Percentiles rank a stretch among this genome's conserved stretches.
Evolutionary conservation across 2,797 vertebrate species (phyloP).

Genomic region (Pangasius krempfi): DNA sequence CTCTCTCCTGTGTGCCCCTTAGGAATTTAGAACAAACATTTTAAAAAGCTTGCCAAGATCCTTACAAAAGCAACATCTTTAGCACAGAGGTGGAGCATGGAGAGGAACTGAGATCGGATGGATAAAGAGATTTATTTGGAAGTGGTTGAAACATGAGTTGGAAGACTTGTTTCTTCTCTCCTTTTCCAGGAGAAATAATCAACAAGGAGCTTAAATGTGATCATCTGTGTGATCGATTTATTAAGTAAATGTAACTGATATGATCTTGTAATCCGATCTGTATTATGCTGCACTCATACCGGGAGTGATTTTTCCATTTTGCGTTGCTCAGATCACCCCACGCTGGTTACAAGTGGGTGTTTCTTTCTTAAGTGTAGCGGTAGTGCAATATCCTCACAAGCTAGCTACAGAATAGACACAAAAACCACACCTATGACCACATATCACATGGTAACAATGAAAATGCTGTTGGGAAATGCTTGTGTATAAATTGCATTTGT

Average conservation of each 20-base stretch:
- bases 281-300: background rate
- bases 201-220: background rate
- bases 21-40: slow-evolving; percentile 51
- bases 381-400: background rate
- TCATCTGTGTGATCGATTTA: background rate
- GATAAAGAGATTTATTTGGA: slow-evolving; percentile 1
- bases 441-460: background rate
- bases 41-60: slow-evolving; percentile 23
- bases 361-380: background rate
- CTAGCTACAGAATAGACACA: background rate
- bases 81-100: background rate
- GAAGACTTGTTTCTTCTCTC: background rate
- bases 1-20: background rate
- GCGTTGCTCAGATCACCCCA: no score
- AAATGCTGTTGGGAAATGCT: background rate
- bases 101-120: background rate
- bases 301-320: background rate
- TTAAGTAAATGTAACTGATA: background rate
- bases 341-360: background rate
- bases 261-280: background rate
- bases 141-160: background rate
- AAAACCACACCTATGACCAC: no score
- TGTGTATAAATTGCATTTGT: background rate
- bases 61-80: slow-evolving; percentile 14
- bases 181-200: background rate